Base-by-base conservation (phyloP, 2,113 vertebrate species). In the Zosterops hypoxanthus region DNA sequence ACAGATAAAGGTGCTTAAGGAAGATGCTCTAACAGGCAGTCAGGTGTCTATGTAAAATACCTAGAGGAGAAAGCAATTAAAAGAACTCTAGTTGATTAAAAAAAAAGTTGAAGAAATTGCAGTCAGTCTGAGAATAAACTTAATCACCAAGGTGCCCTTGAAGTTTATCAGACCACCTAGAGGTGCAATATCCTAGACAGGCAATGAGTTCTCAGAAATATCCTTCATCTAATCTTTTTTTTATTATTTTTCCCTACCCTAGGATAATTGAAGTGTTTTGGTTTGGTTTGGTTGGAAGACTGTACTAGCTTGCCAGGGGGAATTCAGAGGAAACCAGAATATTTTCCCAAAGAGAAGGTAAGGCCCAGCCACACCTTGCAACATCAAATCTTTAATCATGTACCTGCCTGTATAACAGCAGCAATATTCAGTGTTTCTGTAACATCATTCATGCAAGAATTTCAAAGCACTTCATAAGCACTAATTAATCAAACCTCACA, bases 401-500 rank as follows among this genome's bases (percentile, higher is more conserved):
- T 96, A 93, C 64, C 69, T 93, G 92, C 96, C 93, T 96, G 94
- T 68, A 71, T 56, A 88, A 63, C 75, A 83, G 69, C 81, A 65
- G 69, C 69, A 94, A 78, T 86, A 75, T 75, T 93, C 72, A 81
- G 49, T 94, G 90, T 82, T 96, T 88, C 92, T 90, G 69, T 95
- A 96, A 94, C 76, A 93, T 88, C 65, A 77, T 81, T 96, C 79
- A 55, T 95, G 93, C 82, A 92, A 94, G 82, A 90, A 88, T 96
- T 94, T 96, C 95, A 96, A 96, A 96, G 95, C 76, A 49, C 90
- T 96, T 95, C 86, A 96, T 93, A 92, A 95, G 65, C 53, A 29
- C 76, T 93, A 94, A 96, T 97, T 96, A 97, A 95, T 97, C 93
- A 97, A 96, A 88, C 88, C 72, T 90, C 90, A 92, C 88, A 88